Evolutionary conservation across 1,140 invertebrate genomes (phyloP).

Genomic region (Neocloeon triangulifer): DNA sequence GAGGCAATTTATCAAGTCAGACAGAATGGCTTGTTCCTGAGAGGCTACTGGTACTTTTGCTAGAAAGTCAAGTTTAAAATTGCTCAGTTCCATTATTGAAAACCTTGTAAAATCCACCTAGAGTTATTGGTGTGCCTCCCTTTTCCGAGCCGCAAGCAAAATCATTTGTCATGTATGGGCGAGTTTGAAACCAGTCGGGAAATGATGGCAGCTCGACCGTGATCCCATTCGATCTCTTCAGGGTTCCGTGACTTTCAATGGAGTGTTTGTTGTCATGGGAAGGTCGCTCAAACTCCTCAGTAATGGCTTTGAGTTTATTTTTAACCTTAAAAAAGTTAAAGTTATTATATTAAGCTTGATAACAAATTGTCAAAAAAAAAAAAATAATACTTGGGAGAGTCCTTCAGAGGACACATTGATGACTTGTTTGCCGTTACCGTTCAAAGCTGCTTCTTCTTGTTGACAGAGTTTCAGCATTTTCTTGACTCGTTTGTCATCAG

Average conservation of each 20-base stretch:
- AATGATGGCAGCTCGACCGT: no score
- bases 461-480: conserved; percentile 18
- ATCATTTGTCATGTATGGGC: conserved; percentile 1
- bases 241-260: neutral
- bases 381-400: conserved; percentile 22
- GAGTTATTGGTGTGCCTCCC: neutral
- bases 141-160: neutral
- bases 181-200: conserved; percentile 5
- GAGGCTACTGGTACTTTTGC: conserved; percentile 16
- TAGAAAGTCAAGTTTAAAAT: no score
- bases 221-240: neutral
- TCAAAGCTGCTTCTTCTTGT: conserved; percentile 11
- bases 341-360: conserved; percentile 7
- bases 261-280: neutral
- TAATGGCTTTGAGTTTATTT: neutral
- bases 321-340: no score
- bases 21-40: conserved; percentile 65
- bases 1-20: conserved; percentile 65
- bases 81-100: no score
- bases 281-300: neutral
- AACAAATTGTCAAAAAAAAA: no score
- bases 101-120: no score
- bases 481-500: conserved; percentile 21
- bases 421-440: conserved; percentile 10
- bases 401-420: conserved; percentile 20